Percentiles rank a stretch among this genome's conserved stretches.
phyloP scores from a whole-genome alignment of 2,888 invertebrate genomes.

The Euclidia mi region DNA sequence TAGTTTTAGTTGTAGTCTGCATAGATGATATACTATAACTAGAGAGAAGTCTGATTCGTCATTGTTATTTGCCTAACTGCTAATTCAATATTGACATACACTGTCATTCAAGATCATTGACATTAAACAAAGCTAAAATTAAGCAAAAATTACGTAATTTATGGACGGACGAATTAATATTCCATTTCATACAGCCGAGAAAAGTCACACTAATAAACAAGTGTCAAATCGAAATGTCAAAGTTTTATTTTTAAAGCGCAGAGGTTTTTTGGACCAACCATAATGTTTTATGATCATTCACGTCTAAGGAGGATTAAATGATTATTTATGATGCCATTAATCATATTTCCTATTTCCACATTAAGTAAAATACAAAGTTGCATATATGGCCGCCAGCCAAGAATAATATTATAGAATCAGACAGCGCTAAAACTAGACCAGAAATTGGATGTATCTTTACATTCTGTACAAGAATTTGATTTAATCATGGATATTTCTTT shows the following conservation, averaged over 20 bases:
- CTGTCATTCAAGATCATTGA: background rate
- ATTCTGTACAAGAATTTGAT: conserved; percentile 10
- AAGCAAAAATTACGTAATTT: conserved; percentile 1
- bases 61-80: too few species aligned
- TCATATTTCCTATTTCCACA: conserved; percentile 31
- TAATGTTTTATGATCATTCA: conserved; percentile 4
- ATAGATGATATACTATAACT: too few species aligned
- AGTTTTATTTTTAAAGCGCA: conserved; percentile 3
- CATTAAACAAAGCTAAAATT: background rate
- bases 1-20: too few species aligned
- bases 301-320: conserved; percentile 13
- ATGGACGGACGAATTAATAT: too few species aligned
- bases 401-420: conserved; percentile 33
- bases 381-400: conserved; percentile 42
- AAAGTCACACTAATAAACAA: too few species aligned
- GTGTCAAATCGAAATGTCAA: conserved; percentile 9
- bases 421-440: conserved; percentile 25
- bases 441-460: conserved; percentile 15
- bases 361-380: conserved; percentile 38
- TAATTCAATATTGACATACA: background rate
- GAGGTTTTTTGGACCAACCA: conserved; percentile 5
- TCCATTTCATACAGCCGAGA: too few species aligned
- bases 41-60: too few species aligned
- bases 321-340: conserved; percentile 13
- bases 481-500: background rate